phyloP scores from a whole-genome alignment of 2,113 vertebrate genomes.

The Carassius carassius region DNA sequence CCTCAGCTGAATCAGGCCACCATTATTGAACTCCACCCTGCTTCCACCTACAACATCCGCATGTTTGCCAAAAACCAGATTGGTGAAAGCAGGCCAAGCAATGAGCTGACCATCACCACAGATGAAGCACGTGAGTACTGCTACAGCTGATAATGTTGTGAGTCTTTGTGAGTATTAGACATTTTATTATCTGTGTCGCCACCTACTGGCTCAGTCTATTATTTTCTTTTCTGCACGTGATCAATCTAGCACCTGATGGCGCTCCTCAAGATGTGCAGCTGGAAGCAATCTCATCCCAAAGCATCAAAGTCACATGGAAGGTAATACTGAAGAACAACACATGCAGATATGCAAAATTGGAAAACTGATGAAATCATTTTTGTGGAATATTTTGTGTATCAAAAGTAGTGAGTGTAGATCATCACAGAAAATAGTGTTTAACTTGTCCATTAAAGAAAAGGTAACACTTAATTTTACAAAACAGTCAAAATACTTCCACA shows the following conservation, averaged over 20 bases:
- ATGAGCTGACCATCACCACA: slow-evolving; percentile 97
- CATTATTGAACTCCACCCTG: slow-evolving; percentile 98
- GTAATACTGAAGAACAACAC: slow-evolving; percentile 51
- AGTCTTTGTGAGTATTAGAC: background rate
- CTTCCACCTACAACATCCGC: slow-evolving; percentile 98
- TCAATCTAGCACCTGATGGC: slow-evolving; percentile 89
- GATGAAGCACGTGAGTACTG: slow-evolving; percentile 90
- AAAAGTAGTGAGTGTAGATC: background rate
- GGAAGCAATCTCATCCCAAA: slow-evolving; percentile 95
- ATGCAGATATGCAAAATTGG: background rate
- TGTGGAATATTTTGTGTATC: background rate
- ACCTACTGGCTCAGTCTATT: slow-evolving; percentile 60
- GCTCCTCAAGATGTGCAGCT: slow-evolving; percentile 94
- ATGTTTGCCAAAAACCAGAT: slow-evolving; percentile 99
- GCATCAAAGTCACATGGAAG: slow-evolving; percentile 98
- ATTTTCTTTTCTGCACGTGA: slow-evolving; percentile 23
- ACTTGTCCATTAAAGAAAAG: too few relatives aligned
- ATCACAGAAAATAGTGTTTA: background rate
- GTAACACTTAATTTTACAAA: too few relatives aligned
- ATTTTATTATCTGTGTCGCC: slow-evolving; percentile 59
- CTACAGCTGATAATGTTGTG: background rate
- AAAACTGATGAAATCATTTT: background rate
- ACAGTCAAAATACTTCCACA: too few relatives aligned
- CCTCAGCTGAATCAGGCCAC: slow-evolving; percentile 97
- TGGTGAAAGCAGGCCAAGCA: slow-evolving; percentile 97